These are phyloP conservation scores for Drepana arcuata DNA, from an alignment of 1,140 invertebrate species.

Conservation along the genomic window DNA sequence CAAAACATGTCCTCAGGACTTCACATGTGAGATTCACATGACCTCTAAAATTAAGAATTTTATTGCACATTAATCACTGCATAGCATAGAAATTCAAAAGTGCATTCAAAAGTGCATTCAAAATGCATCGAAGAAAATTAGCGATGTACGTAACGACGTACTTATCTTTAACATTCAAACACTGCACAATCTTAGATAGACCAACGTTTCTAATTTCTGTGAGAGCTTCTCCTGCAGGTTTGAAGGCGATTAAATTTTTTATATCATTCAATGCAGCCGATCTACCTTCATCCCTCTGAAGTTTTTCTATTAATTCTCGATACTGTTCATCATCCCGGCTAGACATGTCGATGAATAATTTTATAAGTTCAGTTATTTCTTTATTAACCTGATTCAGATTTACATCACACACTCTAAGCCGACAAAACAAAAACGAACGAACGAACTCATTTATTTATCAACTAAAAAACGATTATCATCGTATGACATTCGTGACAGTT, in stretches of 20 bases:
- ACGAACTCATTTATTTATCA: too few species aligned
- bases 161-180: constrained; percentile 38
- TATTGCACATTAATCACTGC: constrained; percentile 1
- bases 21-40: constrained; percentile 73
- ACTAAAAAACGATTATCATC: too few species aligned
- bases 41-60: constrained; percentile 38
- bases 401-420: too few species aligned
- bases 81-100: constrained; percentile 4
- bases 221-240: constrained; percentile 26
- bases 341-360: constrained; percentile 31
- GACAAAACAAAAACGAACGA: too few species aligned
- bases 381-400: too few species aligned
- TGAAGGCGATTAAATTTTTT: constrained; percentile 37
- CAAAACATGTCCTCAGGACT: constrained; percentile 72
- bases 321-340: constrained; percentile 28
- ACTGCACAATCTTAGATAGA: constrained; percentile 45
- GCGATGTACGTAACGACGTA: constrained; percentile 22
- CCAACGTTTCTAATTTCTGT: constrained; percentile 33
- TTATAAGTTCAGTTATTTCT: too few species aligned
- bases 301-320: constrained; percentile 26
- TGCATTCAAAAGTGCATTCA: neutral
- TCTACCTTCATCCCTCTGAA: constrained; percentile 34
- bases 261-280: constrained; percentile 40
- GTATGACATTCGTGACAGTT: too few species aligned
- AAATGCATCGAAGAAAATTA: neutral